Percentiles rank a stretch among this genome's conserved stretches.
Evolutionary conservation across 2,888 invertebrate genomes (phyloP).

Genomic region (Philonicus albiceps): DNA sequence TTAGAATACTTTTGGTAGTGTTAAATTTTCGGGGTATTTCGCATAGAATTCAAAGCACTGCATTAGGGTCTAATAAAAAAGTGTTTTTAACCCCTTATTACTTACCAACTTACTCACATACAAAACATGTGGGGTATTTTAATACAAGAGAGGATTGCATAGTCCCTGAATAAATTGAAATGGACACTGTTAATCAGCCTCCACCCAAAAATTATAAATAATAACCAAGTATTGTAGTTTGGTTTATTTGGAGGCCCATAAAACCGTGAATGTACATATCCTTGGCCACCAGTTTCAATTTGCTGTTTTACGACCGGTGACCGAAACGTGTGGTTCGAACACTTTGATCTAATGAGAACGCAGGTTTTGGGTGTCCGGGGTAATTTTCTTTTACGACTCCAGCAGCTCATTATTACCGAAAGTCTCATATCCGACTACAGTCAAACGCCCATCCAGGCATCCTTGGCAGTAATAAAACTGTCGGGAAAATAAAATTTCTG

Average conservation of each 20-base stretch:
- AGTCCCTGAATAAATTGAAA: neutral
- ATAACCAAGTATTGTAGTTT: neutral
- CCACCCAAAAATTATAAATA: neutral
- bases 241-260: neutral
- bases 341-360: slow-evolving; percentile 4
- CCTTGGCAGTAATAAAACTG: neutral
- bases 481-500: neutral
- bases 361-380: neutral
- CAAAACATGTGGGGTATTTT: neutral
- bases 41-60: too few species aligned
- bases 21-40: too few species aligned
- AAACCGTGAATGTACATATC: neutral
- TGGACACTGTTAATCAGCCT: neutral
- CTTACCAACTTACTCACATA: too few species aligned
- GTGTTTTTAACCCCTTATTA: neutral
- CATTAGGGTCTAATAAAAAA: neutral
- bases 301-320: slow-evolving; percentile 14
- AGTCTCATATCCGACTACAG: neutral
- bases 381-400: slow-evolving; percentile 9
- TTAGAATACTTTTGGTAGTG: too few species aligned
- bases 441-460: neutral
- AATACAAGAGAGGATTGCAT: neutral
- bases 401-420: neutral
- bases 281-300: slow-evolving; percentile 9
- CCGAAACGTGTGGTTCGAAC: slow-evolving; percentile 1